These are phyloP conservation scores for Ranitomeya imitator DNA, from an alignment of 2,113 vertebrate genomes.

Conservation along the genomic window DNA sequence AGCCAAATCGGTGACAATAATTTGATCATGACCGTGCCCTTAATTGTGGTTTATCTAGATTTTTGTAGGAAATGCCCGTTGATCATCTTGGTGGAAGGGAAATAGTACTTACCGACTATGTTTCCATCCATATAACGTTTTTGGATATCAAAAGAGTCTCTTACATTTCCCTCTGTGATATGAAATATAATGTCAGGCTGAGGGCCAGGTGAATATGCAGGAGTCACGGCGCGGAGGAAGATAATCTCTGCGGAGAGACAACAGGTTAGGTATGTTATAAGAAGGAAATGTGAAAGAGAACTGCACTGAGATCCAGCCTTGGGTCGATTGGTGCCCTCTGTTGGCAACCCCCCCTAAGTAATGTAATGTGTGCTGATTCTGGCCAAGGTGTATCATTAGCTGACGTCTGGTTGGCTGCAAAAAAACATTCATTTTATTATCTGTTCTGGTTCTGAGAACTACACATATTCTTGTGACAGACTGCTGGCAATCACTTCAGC, in stretches of 20 bases:
- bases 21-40: not conserved
- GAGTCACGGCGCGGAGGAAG: constrained; percentile 88
- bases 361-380: too few species aligned
- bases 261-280: not conserved
- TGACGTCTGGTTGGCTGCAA: not conserved
- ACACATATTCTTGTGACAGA: not conserved
- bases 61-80: not conserved
- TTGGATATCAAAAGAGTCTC: constrained; percentile 90
- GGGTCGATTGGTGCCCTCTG: too few species aligned
- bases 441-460: not conserved
- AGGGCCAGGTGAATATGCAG: constrained; percentile 75
- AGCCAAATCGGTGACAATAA: not conserved
- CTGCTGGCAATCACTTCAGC: too few species aligned
- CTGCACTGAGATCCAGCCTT: too few species aligned
- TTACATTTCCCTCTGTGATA: constrained; percentile 89
- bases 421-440: not conserved
- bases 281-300: too few species aligned
- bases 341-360: too few species aligned
- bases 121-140: constrained; percentile 87
- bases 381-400: too few species aligned
- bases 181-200: constrained; percentile 87
- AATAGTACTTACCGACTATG: constrained; percentile 86
- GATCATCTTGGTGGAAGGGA: not conserved
- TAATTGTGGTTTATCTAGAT: not conserved
- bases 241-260: constrained; percentile 84